Conservation (phyloP, 1,140 invertebrate species). For the Ctenoplectra terminalis region DNA sequence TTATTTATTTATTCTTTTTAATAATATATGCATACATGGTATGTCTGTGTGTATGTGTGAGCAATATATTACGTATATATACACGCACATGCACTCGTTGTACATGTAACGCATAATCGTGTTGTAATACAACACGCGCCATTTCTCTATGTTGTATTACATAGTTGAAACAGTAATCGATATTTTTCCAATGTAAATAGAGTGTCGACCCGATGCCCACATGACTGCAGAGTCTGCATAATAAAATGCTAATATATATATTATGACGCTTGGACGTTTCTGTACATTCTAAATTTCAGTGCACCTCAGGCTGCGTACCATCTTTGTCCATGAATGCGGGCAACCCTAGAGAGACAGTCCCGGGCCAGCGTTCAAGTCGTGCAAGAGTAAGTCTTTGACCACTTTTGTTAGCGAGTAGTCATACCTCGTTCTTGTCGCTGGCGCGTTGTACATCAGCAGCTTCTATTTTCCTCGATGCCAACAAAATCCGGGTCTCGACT, state of each 20-base stretch:
- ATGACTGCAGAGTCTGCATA: conserved; percentile 69
- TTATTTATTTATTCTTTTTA: not conserved
- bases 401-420: conserved; percentile 72
- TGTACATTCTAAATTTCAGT: conserved; percentile 80
- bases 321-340: conserved; percentile 79
- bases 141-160: conserved; percentile 48
- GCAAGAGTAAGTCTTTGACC: conserved; percentile 76
- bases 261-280: conserved; percentile 73
- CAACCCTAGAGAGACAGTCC: conserved; percentile 77
- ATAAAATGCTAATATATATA: conserved; percentile 62
- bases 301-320: conserved; percentile 77
- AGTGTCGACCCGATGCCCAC: conserved; percentile 68
- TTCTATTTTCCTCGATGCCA: conserved; percentile 44
- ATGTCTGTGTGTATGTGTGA: not conserved
- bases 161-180: conserved; percentile 42
- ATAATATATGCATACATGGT: not conserved
- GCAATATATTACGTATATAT: not conserved
- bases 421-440: conserved; percentile 70
- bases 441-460: conserved; percentile 59
- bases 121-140: conserved; percentile 30
- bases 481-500: conserved; percentile 65
- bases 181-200: conserved; percentile 45
- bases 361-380: conserved; percentile 75
- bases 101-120: conserved; percentile 45
- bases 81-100: not conserved